Evolutionary conservation across 2,797 vertebrate genomes (phyloP), one percentile per base, ranked within the genome.

Genomic region (Brachymystax lenok): DNA sequence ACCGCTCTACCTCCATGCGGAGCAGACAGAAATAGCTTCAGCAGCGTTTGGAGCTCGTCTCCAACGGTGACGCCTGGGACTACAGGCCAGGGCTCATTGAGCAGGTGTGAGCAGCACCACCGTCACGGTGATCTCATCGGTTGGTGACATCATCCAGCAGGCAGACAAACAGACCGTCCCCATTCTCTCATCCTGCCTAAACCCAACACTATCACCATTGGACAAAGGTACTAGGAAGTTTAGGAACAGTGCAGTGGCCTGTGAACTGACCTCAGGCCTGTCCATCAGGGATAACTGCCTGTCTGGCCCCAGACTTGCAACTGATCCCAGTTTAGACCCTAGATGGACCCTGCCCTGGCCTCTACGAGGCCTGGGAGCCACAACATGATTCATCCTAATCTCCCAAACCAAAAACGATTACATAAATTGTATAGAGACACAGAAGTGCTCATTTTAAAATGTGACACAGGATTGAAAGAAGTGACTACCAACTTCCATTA

Each of bases 21-120:
- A 78, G 80, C 77, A 77, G 89, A 91, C 93, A 91, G 90, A 93
- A 95, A 95, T 94, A 94, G 91, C 88, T 85, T 83, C 40, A 88
- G 50, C 83, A 92, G 89, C 91, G 92, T 92, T 93, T 92, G 88
- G 80, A 85, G 86, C 87, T 85, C 77, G 88, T 84, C 82, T 85
- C 86, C 88, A 81, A 86, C 88, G 84, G 79, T 71, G 74, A 84
- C 30, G 69, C 50, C 14, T 10, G 28, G 52, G 52, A 17, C 52
- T 17, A 14, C 74, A 46, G 77, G 24, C 71, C n/a, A 19, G 56
- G 74, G 33, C 5, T 27, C 64, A 52, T 59, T 19, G 56, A 74
- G 74, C 64, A 74, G 52, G 77, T 59, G 72, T 74, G 78, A 83
- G 74, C 35, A 63, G 71, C 69, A 59, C 24, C 76, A n/a, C 19